phyloP scores from a whole-genome alignment of 2,113 vertebrate genomes.

The Thalassoma bifasciatum region DNA sequence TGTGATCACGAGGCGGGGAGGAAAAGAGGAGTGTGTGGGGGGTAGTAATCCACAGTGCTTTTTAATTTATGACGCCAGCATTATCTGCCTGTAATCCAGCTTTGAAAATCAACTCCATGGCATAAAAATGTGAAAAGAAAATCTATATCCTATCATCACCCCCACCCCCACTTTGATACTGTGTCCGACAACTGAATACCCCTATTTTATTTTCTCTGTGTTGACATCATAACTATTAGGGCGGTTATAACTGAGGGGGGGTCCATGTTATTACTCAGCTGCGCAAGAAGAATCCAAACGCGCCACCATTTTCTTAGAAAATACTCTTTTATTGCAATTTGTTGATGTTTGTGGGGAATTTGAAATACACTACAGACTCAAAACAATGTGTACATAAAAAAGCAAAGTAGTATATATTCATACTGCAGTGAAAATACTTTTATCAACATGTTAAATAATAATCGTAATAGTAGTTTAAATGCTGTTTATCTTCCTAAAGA shows the following conservation, averaged over 20 bases:
- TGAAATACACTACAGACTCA: too few relatives aligned
- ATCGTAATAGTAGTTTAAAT: too few relatives aligned
- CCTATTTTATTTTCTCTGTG: slow-evolving; percentile 14
- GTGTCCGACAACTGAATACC: slow-evolving; percentile 2
- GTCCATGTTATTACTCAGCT: not conserved
- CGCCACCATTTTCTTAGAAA: not conserved
- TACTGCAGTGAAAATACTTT: too few relatives aligned
- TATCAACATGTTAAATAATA: too few relatives aligned
- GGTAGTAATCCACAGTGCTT: slow-evolving; percentile 9
- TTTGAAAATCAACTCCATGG: slow-evolving; percentile 48
- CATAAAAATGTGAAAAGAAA: slow-evolving; percentile 32
- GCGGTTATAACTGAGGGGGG: not conserved
- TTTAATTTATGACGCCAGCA: slow-evolving; percentile 53
- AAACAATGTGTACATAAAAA: too few relatives aligned
- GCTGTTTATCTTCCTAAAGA: too few relatives aligned
- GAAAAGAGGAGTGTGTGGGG: not conserved
- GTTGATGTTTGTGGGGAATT: too few relatives aligned
- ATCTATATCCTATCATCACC: slow-evolving; percentile 2
- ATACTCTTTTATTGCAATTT: not conserved
- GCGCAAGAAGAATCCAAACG: not conserved
- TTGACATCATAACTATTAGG: slow-evolving; percentile 1
- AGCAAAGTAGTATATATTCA: too few relatives aligned
- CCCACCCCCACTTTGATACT: not conserved
- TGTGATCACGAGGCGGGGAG: not conserved
- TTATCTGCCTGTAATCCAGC: slow-evolving; percentile 51